Evolutionary conservation across 2,888 invertebrate genomes (phyloP), one percentile per base, ranked within the genome.

Genomic region (Lithosia quadra): DNA sequence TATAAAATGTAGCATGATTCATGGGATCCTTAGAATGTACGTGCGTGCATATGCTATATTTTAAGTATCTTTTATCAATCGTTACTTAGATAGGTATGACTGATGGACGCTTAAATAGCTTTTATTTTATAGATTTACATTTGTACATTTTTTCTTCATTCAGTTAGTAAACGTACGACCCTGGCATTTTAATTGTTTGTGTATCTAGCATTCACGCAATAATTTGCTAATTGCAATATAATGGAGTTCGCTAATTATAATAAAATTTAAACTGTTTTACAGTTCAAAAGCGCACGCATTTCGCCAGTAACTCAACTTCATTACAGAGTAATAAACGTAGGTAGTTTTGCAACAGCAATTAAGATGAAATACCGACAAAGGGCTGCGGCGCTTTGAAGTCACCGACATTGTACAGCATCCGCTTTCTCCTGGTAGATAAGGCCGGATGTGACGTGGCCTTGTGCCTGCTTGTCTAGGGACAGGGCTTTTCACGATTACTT

Each of bases 371-470:
- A 85, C 91, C 91, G 92, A 91, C 93, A 94, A 93, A 93, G 90
- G 89, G 87, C 83, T 80, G 68, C 65, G 65, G 59, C 11, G 62
- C 88, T 94, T 93, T 93, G 91, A 92, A 88, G 90, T 87, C 69
- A 83, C 94, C 93, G 93, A 77, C 83, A 68, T 72, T 63, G 57
- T 72, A 75, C 84, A 87, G 92, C 90, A 93, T 93, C 93, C 92
- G 93, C 94, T 94, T 94, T 94, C 93, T 91, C 92, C 86, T 71
- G 60, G 78, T 77, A 90, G 90, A 90, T 91, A 91, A 88, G 79
- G 82, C 90, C 93, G 94, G 94, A 94, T 91, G 88, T 92, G 90
- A 90, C 90, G 89, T 88, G 92, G 91, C 92, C 92, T 92, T 92
- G 91, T 82, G 81, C 75, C 67, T 70, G 85, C 79, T 79, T 77